A percentile compares a stretch with the other conserved stretches of the same genome.
phyloP scores from a whole-genome alignment of 1,140 invertebrate genomes.

The Nymphalis io region DNA sequence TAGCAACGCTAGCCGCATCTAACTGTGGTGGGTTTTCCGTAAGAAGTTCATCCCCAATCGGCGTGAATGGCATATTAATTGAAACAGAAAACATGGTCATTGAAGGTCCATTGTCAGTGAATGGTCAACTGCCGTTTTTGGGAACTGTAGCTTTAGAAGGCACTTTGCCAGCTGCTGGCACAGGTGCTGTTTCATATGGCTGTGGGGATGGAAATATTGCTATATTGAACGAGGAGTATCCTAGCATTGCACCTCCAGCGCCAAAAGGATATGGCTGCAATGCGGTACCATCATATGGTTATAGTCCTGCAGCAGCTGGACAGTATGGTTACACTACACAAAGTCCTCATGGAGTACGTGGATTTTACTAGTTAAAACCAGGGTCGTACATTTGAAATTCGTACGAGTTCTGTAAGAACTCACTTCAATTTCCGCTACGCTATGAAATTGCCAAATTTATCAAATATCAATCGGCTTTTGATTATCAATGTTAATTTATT shows the following conservation, averaged over 20 bases:
- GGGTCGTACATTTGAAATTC: no score
- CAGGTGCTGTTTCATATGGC: constrained; percentile 41
- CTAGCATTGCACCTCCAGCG: background rate
- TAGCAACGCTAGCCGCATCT: constrained; percentile 32
- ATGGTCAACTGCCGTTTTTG: constrained; percentile 51
- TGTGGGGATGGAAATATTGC: constrained; percentile 45
- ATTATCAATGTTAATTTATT: no score
- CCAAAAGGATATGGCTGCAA: background rate
- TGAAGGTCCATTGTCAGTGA: constrained; percentile 46
- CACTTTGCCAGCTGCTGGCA: constrained; percentile 41
- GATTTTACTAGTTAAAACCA: background rate
- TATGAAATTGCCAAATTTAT: no score
- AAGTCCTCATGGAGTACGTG: background rate
- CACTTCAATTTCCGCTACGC: no score
- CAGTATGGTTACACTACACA: background rate
- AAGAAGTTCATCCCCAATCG: constrained; percentile 48
- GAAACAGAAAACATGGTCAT: constrained; percentile 49
- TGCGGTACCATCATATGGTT: background rate
- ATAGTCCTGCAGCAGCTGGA: background rate
- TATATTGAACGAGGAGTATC: constrained; percentile 35
- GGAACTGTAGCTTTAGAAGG: constrained; percentile 49
- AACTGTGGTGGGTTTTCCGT: constrained; percentile 42
- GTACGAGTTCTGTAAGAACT: no score
- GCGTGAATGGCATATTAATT: constrained; percentile 47
- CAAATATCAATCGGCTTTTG: no score